Percentiles rank a stretch among this genome's conserved stretches.
Conservation (phyloP, 2,113 vertebrate species). For the Asarcornis scutulata region DNA sequence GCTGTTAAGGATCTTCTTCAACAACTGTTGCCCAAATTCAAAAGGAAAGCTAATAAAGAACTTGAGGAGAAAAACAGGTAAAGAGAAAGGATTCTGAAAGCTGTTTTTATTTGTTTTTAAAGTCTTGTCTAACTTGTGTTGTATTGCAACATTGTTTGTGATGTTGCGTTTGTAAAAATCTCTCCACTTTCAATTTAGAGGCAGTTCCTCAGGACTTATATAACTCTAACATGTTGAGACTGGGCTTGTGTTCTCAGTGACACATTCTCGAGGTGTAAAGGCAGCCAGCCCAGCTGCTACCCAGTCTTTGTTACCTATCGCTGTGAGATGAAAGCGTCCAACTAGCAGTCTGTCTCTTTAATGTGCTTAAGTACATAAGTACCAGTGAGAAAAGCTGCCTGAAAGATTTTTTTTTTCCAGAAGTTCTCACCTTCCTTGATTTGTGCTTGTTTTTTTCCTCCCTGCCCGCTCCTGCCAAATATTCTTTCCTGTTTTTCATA, state of each 20-base stretch:
- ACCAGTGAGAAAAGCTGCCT: neutral
- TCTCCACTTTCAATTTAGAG: neutral
- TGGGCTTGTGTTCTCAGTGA: neutral
- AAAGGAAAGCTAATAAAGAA: slow-evolving; percentile 98
- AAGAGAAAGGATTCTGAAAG: neutral
- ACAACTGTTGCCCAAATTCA: slow-evolving; percentile 96
- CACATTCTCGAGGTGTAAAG: slow-evolving; percentile 9
- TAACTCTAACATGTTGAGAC: slow-evolving; percentile 22
- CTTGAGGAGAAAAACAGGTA: slow-evolving; percentile 98
- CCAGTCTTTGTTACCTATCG: neutral
- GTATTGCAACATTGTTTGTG: neutral
- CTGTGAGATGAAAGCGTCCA: neutral
- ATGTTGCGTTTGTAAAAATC: neutral
- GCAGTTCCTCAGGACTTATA: neutral
- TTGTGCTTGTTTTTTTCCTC: neutral
- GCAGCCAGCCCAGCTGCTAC: slow-evolving; percentile 7
- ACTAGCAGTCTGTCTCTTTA: neutral
- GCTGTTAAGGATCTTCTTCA: slow-evolving; percentile 96
- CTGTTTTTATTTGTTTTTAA: neutral
- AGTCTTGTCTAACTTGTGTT: neutral
- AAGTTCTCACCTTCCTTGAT: neutral
- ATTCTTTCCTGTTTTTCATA: neutral
- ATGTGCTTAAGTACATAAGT: neutral
- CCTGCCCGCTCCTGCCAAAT: neutral
- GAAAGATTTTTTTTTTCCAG: neutral